Evolutionary conservation across 1,140 invertebrate species (phyloP).

Genomic region (Monomorium pharaonis): DNA sequence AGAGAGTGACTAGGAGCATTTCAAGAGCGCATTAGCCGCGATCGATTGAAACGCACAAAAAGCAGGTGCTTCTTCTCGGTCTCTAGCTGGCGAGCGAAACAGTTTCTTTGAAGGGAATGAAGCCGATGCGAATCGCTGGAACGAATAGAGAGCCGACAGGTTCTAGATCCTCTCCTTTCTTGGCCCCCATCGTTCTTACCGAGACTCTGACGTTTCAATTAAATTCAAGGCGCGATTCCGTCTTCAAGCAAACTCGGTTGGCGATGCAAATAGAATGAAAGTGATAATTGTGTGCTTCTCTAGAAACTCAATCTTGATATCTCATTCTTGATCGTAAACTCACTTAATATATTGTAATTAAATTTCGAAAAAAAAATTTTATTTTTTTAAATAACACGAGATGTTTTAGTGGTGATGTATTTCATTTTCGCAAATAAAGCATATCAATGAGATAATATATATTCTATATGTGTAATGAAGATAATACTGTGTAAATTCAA

Average conservation of each 20-base stretch:
- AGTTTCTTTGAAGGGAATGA: slow-evolving; percentile 54
- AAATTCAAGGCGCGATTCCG: slow-evolving; percentile 61
- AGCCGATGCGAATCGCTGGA: slow-evolving; percentile 52
- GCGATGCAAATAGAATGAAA: slow-evolving; percentile 14
- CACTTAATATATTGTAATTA: slow-evolving; percentile 9
- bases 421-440: background rate
- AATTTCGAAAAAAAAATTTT: background rate
- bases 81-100: slow-evolving; percentile 37
- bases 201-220: slow-evolving; percentile 71
- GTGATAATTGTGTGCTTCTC: slow-evolving; percentile 23
- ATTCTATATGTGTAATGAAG: background rate
- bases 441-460: background rate
- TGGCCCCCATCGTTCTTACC: slow-evolving; percentile 47
- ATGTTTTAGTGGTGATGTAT: background rate
- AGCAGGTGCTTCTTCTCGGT: slow-evolving; percentile 45
- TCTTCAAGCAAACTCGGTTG: background rate
- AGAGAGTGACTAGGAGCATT: slow-evolving; percentile 47
- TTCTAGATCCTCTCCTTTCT: slow-evolving; percentile 59
- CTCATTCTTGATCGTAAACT: background rate
- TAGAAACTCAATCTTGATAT: slow-evolving; percentile 16
- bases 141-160: slow-evolving; percentile 56
- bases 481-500: background rate
- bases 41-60: slow-evolving; percentile 46
- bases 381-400: background rate
- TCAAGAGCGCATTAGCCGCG: slow-evolving; percentile 39